These are phyloP conservation scores for Prunella himalayana DNA, from an alignment of 2,113 vertebrate species.

Conservation along the genomic window DNA sequence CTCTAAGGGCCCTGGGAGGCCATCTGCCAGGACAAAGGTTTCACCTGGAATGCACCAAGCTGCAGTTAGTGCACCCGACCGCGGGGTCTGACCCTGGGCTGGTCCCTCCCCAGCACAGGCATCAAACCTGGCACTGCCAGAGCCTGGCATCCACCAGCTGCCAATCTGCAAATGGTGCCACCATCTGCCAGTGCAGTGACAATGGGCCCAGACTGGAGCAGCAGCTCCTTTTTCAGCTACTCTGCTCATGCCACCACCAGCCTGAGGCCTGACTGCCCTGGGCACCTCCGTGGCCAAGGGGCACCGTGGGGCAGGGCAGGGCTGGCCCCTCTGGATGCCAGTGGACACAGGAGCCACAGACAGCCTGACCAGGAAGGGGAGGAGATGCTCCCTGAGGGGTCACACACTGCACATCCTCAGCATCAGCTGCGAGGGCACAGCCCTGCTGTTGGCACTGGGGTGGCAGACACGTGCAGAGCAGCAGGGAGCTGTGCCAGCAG, in stretches of 20 bases:
- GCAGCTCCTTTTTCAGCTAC: background rate
- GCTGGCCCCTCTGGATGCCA: background rate
- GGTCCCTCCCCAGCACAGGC: background rate
- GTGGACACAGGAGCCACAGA: accelerated
- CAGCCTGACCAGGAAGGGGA: background rate
- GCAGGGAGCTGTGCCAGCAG: accelerated
- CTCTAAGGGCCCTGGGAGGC: constrained; percentile 71
- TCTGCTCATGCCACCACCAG: background rate
- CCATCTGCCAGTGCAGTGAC: background rate
- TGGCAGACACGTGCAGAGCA: background rate
- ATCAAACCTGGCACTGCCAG: background rate
- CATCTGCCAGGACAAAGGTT: constrained; percentile 80
- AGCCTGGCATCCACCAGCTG: background rate
- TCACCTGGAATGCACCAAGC: constrained; percentile 77
- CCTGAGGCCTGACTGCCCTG: background rate
- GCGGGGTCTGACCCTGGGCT: background rate
- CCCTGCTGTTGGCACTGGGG: accelerated
- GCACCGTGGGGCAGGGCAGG: accelerated
- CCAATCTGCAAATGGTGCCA: background rate
- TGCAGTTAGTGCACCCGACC: constrained; percentile 31
- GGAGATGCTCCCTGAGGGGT: accelerated
- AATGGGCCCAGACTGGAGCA: accelerated
- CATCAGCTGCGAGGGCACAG: accelerated
- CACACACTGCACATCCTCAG: accelerated
- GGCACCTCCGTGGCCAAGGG: background rate